phyloP scores from a whole-genome alignment of 1,140 invertebrate genomes.

The Orchesella cincta region DNA sequence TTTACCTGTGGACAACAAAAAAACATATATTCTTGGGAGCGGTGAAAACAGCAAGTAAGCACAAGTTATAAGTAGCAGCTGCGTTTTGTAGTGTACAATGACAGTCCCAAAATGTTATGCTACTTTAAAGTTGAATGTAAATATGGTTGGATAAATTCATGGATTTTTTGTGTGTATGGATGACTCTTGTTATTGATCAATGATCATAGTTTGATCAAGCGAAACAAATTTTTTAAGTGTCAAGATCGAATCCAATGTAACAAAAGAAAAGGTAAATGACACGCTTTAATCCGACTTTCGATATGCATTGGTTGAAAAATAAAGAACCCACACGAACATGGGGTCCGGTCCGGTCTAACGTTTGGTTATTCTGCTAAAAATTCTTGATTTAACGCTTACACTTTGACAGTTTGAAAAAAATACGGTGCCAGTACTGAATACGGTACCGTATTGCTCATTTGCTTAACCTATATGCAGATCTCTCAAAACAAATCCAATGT shows the following conservation, averaged over 20 bases:
- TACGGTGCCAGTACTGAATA: too few species aligned
- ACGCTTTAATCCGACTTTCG: neutral
- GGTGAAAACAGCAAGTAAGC: neutral
- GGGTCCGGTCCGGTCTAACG: neutral
- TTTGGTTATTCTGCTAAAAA: neutral
- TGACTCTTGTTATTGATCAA: too few species aligned
- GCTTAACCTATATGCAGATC: too few species aligned
- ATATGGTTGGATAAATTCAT: neutral
- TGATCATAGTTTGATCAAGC: slow-evolving; percentile 9
- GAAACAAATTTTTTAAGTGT: slow-evolving; percentile 28
- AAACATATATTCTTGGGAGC: neutral
- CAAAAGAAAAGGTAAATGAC: slow-evolving; percentile 24
- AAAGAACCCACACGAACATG: slow-evolving; percentile 15
- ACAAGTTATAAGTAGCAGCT: neutral
- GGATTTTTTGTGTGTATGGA: neutral
- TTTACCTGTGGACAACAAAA: neutral
- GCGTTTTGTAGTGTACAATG: neutral
- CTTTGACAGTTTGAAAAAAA: too few species aligned
- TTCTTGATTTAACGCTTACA: neutral
- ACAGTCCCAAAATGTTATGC: too few species aligned
- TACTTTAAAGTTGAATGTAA: slow-evolving; percentile 18
- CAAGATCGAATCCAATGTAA: slow-evolving; percentile 22
- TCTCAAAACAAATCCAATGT: too few species aligned
- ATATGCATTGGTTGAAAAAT: slow-evolving; percentile 4
- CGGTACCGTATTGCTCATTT: too few species aligned